Base-by-base conservation (phyloP, 2,888 invertebrate species). In the Polyommatus iphigenia region DNA sequence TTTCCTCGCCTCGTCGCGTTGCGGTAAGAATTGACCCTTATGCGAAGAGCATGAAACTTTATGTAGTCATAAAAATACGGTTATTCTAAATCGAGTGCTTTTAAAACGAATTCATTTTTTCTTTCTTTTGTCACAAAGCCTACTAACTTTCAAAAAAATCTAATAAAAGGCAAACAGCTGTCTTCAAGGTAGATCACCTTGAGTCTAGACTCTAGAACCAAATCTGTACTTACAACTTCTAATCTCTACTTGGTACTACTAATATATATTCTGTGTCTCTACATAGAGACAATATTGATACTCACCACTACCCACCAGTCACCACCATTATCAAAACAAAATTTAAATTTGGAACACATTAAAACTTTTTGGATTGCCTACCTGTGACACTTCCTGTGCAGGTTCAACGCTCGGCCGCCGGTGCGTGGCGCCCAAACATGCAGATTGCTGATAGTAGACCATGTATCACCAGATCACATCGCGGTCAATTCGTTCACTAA, bases 351-450 rank as follows among this genome's bases (percentile, higher is more conserved):
- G 13, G 50, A 75, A 32, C 50, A 15, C 29, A 13, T 75, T 50
- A 75, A 24, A 46, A 75, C 50, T 29, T 46, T 73, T 73, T 24
- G 46, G 13, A 46, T 77, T 15, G 59, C 54, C 79, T 87, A 87
- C 88, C 87, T 90, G 90, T 89, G 89, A 87, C 88, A 88, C 87
- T 88, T 90, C 90, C 91, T 89, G 91, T 86, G 87, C 88, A 88
- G 84, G 92, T 87, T 91, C 91, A 89, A 87, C 83, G 91, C 84
- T 80, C 83, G 83, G 77, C 81, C 85, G 83, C 41, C 87, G 83
- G 84, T 79, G 88, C 88, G 86, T 89, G 86, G 90, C 89, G 87
- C 86, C 86, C 85, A 88, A 88, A 89, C 87, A 88, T 86, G 84
- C 83, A 83, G 75, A 73, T 73, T 32, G 50, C 54, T 50, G 73